A percentile compares a stretch with the other conserved stretches of the same genome.
These are phyloP conservation scores for Gastracanthus pulcherrimus DNA, from an alignment of 2,888 invertebrate genomes.

Conservation along the genomic window DNA sequence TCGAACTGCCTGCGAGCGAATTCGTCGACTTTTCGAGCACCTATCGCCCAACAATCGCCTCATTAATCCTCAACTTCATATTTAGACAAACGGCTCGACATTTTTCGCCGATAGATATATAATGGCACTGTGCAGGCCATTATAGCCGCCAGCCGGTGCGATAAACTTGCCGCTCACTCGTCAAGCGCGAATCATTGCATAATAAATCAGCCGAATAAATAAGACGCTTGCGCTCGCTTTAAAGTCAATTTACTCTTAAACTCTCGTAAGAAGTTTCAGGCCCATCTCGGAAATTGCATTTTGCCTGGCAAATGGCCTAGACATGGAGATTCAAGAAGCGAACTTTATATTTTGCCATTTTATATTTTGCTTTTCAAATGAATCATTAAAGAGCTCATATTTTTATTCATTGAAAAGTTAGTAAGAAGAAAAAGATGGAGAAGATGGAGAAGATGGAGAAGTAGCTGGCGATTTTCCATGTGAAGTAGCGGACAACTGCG, in stretches of 20 bases:
- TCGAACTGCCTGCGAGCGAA: neutral
- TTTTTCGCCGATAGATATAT: neutral
- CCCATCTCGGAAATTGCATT: conserved; percentile 33
- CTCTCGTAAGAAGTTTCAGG: conserved; percentile 25
- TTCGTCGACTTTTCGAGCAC: neutral
- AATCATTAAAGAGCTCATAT: neutral
- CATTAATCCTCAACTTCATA: too few species aligned
- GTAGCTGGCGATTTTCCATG: too few species aligned
- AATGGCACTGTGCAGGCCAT: too few species aligned
- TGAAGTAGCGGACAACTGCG: neutral
- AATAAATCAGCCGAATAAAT: conserved; percentile 27
- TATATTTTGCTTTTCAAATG: neutral
- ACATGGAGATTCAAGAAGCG: conserved; percentile 7
- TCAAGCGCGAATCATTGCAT: conserved; percentile 22
- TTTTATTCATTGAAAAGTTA: neutral
- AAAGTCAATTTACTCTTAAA: conserved; percentile 10
- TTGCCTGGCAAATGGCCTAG: neutral
- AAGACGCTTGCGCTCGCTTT: conserved; percentile 7
- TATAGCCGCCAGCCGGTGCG: too few species aligned
- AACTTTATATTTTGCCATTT: conserved; percentile 9
- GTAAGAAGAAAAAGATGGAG: too few species aligned
- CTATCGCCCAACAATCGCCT: neutral
- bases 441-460: too few species aligned
- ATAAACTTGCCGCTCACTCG: too few species aligned
- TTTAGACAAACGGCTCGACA: too few species aligned